Conservation (phyloP, 2,113 vertebrate genomes). For the Corythaeola cristata region DNA sequence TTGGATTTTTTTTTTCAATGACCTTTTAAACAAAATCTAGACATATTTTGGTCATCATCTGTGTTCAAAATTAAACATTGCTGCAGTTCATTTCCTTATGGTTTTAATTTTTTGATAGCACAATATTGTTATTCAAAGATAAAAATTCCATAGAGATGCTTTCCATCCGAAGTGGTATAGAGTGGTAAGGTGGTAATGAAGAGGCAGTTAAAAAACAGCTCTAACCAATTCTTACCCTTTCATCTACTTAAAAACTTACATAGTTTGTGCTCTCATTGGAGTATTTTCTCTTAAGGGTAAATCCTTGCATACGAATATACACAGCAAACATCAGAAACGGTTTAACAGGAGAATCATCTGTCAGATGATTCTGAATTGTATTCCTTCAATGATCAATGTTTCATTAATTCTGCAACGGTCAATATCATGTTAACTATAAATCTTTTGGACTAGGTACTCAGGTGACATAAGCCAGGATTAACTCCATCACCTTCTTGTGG, state of each 20-base stretch:
- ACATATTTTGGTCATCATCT: neutral
- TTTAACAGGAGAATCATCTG: neutral
- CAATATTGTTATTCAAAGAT: neutral
- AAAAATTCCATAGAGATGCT: neutral
- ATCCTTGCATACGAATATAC: neutral
- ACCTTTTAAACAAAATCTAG: neutral
- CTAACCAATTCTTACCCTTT: neutral
- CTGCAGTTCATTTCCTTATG: neutral
- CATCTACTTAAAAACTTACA: neutral
- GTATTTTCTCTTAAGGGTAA: neutral
- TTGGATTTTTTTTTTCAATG: neutral
- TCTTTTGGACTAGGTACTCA: neutral
- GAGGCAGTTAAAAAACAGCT: neutral
- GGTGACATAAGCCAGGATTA: neutral
- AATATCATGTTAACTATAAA: neutral
- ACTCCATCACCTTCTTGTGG: neutral
- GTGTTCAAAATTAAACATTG: neutral
- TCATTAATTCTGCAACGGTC: neutral
- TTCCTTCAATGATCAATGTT: neutral
- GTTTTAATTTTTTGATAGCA: neutral
- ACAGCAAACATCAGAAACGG: neutral
- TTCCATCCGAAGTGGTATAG: neutral
- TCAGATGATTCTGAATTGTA: neutral
- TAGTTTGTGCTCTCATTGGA: neutral
- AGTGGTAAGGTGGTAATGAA: neutral